These are phyloP conservation scores for Wiebesia pumilae DNA, from an alignment of 1,140 invertebrate species.

Conservation along the genomic window DNA sequence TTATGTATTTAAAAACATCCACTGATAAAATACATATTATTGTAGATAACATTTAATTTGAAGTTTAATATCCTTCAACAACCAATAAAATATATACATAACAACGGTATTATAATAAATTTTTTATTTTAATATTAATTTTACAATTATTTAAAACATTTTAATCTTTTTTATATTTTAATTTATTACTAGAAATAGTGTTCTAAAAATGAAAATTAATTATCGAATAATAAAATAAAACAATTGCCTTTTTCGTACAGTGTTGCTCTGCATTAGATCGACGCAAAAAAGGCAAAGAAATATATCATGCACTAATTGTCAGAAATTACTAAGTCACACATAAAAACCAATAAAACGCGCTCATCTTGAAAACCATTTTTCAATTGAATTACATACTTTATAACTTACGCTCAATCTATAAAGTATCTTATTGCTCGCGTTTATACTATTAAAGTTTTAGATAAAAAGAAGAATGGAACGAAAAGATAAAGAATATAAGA, in stretches of 20 bases:
- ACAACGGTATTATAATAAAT: background rate
- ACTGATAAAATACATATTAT: too few relatives aligned
- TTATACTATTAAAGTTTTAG: background rate
- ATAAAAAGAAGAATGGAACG: background rate
- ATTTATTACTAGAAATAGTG: too few relatives aligned
- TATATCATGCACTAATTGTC: background rate
- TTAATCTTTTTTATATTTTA: too few relatives aligned
- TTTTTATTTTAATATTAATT: background rate
- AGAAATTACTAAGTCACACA: background rate
- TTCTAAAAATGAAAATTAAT: too few relatives aligned
- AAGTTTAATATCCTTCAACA: too few relatives aligned
- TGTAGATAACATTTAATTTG: too few relatives aligned
- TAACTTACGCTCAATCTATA: background rate
- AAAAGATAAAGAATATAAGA: background rate
- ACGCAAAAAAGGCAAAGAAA: background rate
- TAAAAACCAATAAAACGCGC: background rate
- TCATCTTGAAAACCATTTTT: background rate
- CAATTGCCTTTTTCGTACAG: background rate
- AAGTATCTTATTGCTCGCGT: background rate
- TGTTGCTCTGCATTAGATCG: background rate
- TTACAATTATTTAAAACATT: background rate
- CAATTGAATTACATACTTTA: constrained; percentile 16
- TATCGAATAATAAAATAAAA: too few relatives aligned
- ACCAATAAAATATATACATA: too few relatives aligned
- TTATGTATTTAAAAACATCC: too few relatives aligned